phyloP scores from a whole-genome alignment of 2,888 invertebrate species.

The Drosophila kokeensis region DNA sequence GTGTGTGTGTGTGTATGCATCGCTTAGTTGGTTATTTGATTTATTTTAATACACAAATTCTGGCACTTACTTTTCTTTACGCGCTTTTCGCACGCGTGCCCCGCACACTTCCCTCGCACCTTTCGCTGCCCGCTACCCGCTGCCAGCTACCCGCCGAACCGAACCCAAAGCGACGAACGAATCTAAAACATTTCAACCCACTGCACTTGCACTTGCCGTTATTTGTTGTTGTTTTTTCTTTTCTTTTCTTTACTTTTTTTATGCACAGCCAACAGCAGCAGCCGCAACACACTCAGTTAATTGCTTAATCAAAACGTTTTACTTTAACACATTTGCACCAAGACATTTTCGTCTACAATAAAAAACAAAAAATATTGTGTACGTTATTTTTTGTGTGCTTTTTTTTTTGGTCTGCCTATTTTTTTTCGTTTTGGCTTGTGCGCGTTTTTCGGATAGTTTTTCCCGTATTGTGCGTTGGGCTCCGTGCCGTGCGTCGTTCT shows the following conservation, averaged over 20 bases:
- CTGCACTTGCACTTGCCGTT: slow-evolving; percentile 78
- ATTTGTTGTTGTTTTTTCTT: slow-evolving; percentile 54
- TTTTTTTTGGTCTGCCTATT: slow-evolving; percentile 18
- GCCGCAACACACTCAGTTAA: slow-evolving; percentile 64
- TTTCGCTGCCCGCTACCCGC: slow-evolving; percentile 3
- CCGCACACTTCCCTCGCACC: slow-evolving; percentile 29
- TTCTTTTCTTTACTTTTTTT: slow-evolving; percentile 16
- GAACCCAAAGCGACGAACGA: slow-evolving; percentile 40
- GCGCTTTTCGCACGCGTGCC: slow-evolving; percentile 71
- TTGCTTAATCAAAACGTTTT: slow-evolving; percentile 75
- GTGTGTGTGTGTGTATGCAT: slow-evolving; percentile 71
- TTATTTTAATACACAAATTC: slow-evolving; percentile 78
- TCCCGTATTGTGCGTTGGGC: slow-evolving; percentile 75
- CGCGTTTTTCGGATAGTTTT: slow-evolving; percentile 62
- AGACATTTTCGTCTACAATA: slow-evolving; percentile 62
- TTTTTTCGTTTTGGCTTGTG: slow-evolving; percentile 47
- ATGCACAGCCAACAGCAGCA: slow-evolving; percentile 24
- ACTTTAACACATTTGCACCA: slow-evolving; percentile 59
- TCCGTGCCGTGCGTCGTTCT: slow-evolving; percentile 74
- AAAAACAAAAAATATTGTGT: slow-evolving; percentile 49
- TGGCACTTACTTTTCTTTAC: slow-evolving; percentile 81
- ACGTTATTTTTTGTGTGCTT: slow-evolving; percentile 26
- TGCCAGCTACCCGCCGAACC: slow-evolving; percentile 17
- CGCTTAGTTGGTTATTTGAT: slow-evolving; percentile 76
- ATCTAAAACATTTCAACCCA: slow-evolving; percentile 76